phyloP scores from a whole-genome alignment of 92 coral and sea anemone species.

The Parazoanthus atlanticus region DNA sequence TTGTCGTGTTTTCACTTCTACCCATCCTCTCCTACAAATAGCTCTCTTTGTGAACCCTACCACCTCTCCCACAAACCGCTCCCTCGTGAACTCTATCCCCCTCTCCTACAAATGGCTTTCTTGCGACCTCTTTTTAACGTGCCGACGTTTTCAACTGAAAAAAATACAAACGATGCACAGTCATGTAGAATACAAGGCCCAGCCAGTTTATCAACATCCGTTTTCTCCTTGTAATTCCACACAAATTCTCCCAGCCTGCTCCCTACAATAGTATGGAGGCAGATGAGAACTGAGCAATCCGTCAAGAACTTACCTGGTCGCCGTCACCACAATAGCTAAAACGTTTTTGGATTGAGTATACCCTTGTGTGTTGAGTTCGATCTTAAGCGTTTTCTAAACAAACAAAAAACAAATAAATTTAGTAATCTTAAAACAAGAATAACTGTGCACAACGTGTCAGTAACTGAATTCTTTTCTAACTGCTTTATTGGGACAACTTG shows the following conservation, averaged over 20 bases:
- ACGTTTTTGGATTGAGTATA: conserved; percentile 33
- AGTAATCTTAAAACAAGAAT: not conserved
- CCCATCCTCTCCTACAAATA: too few species aligned
- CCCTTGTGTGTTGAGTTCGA: conserved; percentile 35
- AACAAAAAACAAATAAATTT: not conserved
- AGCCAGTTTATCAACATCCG: not conserved
- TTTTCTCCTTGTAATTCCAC: not conserved
- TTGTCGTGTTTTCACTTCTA: too few species aligned
- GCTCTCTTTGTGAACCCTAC: too few species aligned
- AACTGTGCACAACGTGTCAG: not conserved
- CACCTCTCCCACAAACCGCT: too few species aligned
- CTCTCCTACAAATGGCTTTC: too few species aligned
- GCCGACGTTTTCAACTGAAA: too few species aligned
- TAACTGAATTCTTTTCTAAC: not conserved
- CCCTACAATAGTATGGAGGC: not conserved
- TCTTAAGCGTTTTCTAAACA: conserved; percentile 34
- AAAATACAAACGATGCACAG: too few species aligned
- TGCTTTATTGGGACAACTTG: not conserved
- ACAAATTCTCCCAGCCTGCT: not conserved
- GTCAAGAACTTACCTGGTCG: conserved; percentile 1
- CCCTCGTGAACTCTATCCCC: too few species aligned
- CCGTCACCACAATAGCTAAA: conserved; percentile 18
- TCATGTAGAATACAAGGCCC: too few species aligned
- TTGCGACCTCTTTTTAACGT: too few species aligned
- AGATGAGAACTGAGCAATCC: not conserved